A percentile compares a stretch with the other conserved stretches of the same genome.
Conservation (phyloP, 1,140 invertebrate genomes). For the Pogonus chalceus region DNA sequence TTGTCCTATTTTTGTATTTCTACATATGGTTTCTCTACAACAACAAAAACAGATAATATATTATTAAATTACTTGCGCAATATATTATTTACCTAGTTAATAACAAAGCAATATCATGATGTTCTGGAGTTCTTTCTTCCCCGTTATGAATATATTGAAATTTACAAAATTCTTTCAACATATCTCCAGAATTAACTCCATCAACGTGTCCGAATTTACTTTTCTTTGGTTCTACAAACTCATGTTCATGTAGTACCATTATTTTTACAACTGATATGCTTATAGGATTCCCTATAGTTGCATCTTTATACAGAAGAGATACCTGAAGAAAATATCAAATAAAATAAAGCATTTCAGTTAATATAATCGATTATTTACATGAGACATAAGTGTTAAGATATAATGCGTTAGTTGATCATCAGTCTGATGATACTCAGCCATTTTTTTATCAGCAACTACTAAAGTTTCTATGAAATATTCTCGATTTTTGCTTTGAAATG, state of each 20-base stretch:
- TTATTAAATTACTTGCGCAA: no score
- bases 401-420: conserved; percentile 49
- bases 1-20: conserved; percentile 46
- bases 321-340: conserved; percentile 40
- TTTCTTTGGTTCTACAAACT: conserved; percentile 14
- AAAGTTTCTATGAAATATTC: conserved; percentile 70
- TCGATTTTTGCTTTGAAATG: conserved; percentile 31
- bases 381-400: conserved; percentile 70
- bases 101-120: conserved; percentile 64
- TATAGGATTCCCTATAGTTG: conserved; percentile 70
- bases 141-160: conserved; percentile 54
- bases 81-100: conserved; percentile 58
- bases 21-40: conserved; percentile 68
- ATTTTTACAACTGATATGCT: conserved; percentile 66
- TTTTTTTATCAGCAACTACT: conserved; percentile 68
- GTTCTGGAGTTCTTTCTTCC: conserved; percentile 34
- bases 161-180: conserved; percentile 60
- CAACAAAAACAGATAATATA: no score
- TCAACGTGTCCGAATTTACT: not conserved
- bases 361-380: conserved; percentile 41
- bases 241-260: conserved; percentile 43
- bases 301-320: conserved; percentile 66
- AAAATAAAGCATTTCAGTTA: not conserved
- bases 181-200: conserved; percentile 35
- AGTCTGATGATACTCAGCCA: conserved; percentile 60